phyloP scores from a whole-genome alignment of 2,888 invertebrate genomes.

The Trissonchulus latispiculum region DNA sequence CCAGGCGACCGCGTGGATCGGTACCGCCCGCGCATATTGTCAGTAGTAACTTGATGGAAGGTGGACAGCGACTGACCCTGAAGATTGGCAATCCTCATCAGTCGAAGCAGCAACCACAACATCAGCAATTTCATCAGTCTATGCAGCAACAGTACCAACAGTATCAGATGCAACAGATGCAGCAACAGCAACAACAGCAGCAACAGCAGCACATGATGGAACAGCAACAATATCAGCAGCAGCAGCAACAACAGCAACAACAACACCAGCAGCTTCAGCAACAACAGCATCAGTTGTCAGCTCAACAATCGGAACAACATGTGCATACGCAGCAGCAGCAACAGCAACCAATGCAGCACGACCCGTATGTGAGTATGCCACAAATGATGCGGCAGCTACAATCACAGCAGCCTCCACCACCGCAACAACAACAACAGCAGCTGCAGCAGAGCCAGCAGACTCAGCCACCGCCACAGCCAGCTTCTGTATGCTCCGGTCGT shows the following conservation, averaged over 20 bases:
- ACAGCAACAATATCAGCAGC: neutral
- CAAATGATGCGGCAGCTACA: neutral
- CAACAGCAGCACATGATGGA: too few relatives aligned
- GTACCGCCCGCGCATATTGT: neutral
- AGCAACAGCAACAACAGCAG: slow-evolving; percentile 8
- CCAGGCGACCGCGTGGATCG: neutral
- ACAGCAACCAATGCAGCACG: neutral
- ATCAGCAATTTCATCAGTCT: neutral
- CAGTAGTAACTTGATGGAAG: neutral
- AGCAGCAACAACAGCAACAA: slow-evolving; percentile 3
- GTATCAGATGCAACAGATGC: neutral
- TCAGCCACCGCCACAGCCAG: too few relatives aligned
- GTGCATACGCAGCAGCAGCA: neutral
- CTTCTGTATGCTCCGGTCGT: too few relatives aligned
- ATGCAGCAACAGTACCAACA: neutral
- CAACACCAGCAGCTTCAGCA: neutral
- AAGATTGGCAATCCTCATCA: neutral
- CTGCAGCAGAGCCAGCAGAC: slow-evolving; percentile 1
- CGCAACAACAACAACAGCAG: slow-evolving; percentile 14
- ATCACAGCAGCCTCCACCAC: neutral
- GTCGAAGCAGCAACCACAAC: neutral
- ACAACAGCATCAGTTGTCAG: neutral
- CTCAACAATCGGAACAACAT: neutral
- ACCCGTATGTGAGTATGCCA: neutral
- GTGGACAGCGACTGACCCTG: neutral